Percentiles rank a stretch among this genome's conserved stretches.
phyloP scores from a whole-genome alignment of 2,113 vertebrate genomes.

The Colaptes auratus region DNA sequence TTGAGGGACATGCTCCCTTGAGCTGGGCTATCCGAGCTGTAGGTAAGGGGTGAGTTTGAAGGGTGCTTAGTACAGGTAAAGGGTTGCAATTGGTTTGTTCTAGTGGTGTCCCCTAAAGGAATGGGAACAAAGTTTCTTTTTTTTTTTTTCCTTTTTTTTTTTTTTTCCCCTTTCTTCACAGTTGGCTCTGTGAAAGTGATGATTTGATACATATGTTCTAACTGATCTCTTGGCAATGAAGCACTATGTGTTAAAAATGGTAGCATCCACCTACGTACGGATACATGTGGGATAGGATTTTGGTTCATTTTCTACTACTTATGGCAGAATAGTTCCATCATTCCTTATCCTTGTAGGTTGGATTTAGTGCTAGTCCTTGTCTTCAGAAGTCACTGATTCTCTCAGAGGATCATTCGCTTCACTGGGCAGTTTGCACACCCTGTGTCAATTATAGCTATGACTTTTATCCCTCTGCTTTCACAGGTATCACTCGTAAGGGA shows the following conservation, averaged over 20 bases:
- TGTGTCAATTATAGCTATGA: background rate
- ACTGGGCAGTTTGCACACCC: background rate
- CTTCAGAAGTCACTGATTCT: background rate
- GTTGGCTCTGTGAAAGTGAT: background rate
- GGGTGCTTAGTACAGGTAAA: background rate
- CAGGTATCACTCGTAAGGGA: rapidly evolving
- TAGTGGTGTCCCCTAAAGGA: background rate
- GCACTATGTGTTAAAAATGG: slow-evolving; percentile 1
- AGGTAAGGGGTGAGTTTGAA: background rate
- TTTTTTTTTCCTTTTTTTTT: background rate
- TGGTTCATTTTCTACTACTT: background rate
- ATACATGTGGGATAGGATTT: background rate
- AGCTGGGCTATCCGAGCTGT: background rate
- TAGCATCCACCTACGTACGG: slow-evolving; percentile 34
- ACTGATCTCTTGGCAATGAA: slow-evolving; percentile 38
- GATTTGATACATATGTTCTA: slow-evolving; percentile 40
- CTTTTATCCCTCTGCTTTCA: background rate
- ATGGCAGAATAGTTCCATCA: background rate
- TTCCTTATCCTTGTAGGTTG: background rate
- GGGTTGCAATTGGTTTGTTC: background rate
- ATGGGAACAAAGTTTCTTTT: background rate
- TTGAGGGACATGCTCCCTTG: background rate
- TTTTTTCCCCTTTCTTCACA: background rate
- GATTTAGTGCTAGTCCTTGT: background rate
- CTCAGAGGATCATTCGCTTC: background rate